Conservation (phyloP, 2,797 vertebrate species). For the Sciaenops ocellatus region DNA sequence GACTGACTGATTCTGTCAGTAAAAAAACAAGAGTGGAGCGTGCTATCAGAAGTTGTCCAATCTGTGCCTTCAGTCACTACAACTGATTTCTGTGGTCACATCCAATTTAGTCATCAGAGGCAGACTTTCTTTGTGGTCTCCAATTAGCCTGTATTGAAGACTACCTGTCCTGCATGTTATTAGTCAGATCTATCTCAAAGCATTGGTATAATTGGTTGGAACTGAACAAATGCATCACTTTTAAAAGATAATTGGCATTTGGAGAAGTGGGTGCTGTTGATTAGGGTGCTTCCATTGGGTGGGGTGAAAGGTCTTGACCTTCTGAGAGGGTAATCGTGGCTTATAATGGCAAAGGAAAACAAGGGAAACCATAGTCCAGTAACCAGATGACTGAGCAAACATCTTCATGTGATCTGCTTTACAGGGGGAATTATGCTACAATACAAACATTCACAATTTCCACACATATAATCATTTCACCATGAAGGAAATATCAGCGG, state of each 20-base stretch:
- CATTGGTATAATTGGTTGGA: constrained; percentile 9
- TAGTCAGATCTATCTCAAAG: not conserved
- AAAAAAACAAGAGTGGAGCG: not conserved
- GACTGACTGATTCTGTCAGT: too few species aligned
- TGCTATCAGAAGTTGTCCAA: not conserved
- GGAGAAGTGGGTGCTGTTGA: constrained; percentile 2
- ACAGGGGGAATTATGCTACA: constrained; percentile 10
- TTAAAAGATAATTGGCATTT: constrained; percentile 15
- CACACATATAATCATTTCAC: constrained; percentile 57
- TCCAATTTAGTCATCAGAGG: not conserved
- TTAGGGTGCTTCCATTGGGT: not conserved
- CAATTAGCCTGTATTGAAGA: not conserved
- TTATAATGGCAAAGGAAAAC: constrained; percentile 53
- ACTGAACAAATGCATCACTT: constrained; percentile 5
- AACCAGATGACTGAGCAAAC: constrained; percentile 48
- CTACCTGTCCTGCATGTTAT: not conserved
- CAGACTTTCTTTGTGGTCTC: not conserved
- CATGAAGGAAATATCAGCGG: constrained; percentile 40
- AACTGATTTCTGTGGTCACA: not conserved
- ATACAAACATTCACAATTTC: constrained; percentile 48
- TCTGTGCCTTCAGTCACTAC: not conserved
- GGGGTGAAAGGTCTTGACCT: constrained; percentile 44
- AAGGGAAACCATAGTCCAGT: constrained; percentile 34
- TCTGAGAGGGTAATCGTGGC: constrained; percentile 36
- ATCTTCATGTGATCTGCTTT: constrained; percentile 46